A percentile compares a stretch with the other conserved stretches of the same genome.
These are phyloP conservation scores for Drosophila quinaria DNA, from an alignment of 2,888 invertebrate species.

Conservation along the genomic window DNA sequence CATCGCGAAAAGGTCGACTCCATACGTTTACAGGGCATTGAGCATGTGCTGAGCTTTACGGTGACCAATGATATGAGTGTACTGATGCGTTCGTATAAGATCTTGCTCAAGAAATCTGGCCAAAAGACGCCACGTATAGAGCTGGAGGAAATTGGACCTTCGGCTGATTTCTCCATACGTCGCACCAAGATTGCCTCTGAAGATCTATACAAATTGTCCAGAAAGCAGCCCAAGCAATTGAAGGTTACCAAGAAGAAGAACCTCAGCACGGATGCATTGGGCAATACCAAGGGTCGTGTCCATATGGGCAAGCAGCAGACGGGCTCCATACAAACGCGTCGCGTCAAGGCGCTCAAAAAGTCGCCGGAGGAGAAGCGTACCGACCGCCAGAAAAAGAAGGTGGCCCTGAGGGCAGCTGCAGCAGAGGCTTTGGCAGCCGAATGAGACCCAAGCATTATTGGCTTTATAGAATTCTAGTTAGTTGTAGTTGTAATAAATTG, in stretches of 20 bases:
- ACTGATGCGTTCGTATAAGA: constrained; percentile 92
- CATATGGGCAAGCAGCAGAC: constrained; percentile 97
- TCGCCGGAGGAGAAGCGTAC: constrained; percentile 89
- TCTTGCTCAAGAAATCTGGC: constrained; percentile 96
- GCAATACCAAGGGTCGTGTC: constrained; percentile 95
- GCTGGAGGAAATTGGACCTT: constrained; percentile 91
- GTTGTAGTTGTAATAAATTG: constrained; percentile 71
- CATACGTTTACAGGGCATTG: constrained; percentile 95
- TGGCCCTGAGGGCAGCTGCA: constrained; percentile 75
- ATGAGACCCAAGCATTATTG: constrained; percentile 24
- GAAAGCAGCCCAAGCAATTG: constrained; percentile 92
- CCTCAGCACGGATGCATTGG: constrained; percentile 93
- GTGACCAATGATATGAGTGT: constrained; percentile 92
- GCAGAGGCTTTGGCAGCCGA: constrained; percentile 60
- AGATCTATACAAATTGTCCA: constrained; percentile 93
- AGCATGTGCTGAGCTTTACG: constrained; percentile 96
- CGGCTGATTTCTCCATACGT: constrained; percentile 93
- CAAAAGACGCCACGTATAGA: constrained; percentile 95
- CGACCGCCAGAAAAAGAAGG: constrained; percentile 87
- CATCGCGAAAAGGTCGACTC: constrained; percentile 88
- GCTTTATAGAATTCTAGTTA: constrained; percentile 52
- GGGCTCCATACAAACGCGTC: constrained; percentile 92
- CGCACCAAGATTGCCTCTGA: constrained; percentile 95
- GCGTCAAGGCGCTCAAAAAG: constrained; percentile 95
- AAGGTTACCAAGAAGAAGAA: constrained; percentile 96